These are phyloP conservation scores for Xiphophorus couchianus DNA, from an alignment of 2,113 vertebrate species.

Conservation along the genomic window DNA sequence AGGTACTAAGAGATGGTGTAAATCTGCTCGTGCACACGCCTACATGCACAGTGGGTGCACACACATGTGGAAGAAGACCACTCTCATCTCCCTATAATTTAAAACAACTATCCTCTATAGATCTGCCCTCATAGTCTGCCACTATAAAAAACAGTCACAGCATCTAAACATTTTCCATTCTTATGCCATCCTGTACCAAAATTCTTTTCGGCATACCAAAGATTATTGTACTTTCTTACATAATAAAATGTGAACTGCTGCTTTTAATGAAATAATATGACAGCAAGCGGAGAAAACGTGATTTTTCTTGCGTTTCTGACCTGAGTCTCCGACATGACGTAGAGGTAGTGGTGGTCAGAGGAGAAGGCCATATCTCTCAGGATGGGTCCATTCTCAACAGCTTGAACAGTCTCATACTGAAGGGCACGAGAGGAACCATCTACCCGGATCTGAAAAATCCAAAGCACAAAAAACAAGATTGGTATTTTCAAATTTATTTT, in stretches of 20 bases:
- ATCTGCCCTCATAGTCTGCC: slow-evolving; percentile 24
- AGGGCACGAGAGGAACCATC: slow-evolving; percentile 87
- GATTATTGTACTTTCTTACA: slow-evolving; percentile 39
- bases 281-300: slow-evolving; percentile 3
- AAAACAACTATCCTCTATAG: slow-evolving; percentile 55
- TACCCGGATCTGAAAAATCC: slow-evolving; percentile 87
- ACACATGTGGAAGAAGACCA: slow-evolving; percentile 29
- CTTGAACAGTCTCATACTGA: slow-evolving; percentile 93
- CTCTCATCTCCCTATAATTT: slow-evolving; percentile 50
- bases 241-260: slow-evolving; percentile 37
- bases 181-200: slow-evolving; percentile 40
- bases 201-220: slow-evolving; percentile 36
- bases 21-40: slow-evolving; percentile 10
- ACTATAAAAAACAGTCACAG: slow-evolving; percentile 45
- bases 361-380: slow-evolving; percentile 97
- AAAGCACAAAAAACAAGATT: neutral
- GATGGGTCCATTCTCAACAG: slow-evolving; percentile 88
- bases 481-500: neutral
- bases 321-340: slow-evolving; percentile 97
- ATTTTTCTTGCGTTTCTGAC: slow-evolving; percentile 75
- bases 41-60: slow-evolving; percentile 12
- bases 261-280: slow-evolving; percentile 27
- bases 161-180: slow-evolving; percentile 42
- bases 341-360: slow-evolving; percentile 89
- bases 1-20: slow-evolving; percentile 51